phyloP scores from a whole-genome alignment of 2,113 vertebrate genomes.

The Hypomesus transpacificus region DNA sequence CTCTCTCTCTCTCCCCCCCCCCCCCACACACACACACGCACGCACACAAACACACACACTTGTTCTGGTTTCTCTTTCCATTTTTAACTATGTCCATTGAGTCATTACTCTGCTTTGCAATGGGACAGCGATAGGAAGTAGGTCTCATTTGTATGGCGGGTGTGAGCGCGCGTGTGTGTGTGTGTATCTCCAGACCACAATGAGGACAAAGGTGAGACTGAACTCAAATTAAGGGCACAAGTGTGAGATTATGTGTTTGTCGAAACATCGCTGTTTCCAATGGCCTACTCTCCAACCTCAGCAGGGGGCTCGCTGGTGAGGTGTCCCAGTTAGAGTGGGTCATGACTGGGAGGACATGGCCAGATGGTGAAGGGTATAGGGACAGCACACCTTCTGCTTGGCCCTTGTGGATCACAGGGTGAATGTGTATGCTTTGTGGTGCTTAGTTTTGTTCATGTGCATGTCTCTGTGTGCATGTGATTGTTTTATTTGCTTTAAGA shows the following conservation, averaged over 20 bases:
- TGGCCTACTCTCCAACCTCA: conserved; percentile 1
- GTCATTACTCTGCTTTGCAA: conserved; percentile 31
- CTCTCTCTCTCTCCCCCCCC: background rate
- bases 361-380: conserved; percentile 45
- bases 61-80: conserved; percentile 34
- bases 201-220: too few relatives aligned
- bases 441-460: conserved; percentile 40
- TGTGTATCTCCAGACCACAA: background rate
- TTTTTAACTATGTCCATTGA: conserved; percentile 23
- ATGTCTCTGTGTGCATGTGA: background rate
- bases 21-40: background rate
- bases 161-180: conserved; percentile 15
- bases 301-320: background rate
- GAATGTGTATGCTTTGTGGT: conserved; percentile 24
- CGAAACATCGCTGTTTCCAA: background rate
- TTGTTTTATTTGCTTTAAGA: conserved; percentile 3
- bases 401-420: conserved; percentile 37
- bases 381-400: conserved; percentile 47
- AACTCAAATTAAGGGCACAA: background rate
- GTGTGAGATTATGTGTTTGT: conserved; percentile 2
- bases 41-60: conserved; percentile 3
- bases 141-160: conserved; percentile 35
- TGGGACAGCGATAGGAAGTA: conserved; percentile 27
- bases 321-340: conserved; percentile 29
- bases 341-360: conserved; percentile 13